A percentile compares a stretch with the other conserved stretches of the same genome.
phyloP scores from a whole-genome alignment of 2,113 vertebrate genomes.

The Corapipo altera region DNA sequence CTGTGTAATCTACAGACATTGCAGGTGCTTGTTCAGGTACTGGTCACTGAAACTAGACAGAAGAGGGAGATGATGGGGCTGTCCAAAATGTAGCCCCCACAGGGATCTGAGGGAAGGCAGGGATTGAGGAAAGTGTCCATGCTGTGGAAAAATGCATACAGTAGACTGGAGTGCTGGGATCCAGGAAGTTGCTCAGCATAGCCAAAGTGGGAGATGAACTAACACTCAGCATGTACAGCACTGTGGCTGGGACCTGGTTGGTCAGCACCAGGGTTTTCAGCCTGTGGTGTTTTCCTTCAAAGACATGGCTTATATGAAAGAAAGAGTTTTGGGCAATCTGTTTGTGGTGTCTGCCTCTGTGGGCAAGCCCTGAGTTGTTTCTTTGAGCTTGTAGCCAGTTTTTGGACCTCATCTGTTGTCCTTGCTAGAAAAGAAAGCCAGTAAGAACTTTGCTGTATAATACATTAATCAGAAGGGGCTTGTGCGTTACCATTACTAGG shows the following conservation, averaged over 20 bases:
- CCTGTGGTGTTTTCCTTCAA: neutral
- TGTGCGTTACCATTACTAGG: neutral
- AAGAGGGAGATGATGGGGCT: neutral
- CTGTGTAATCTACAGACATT: neutral
- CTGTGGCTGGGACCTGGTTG: neutral
- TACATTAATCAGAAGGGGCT: neutral
- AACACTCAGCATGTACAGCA: neutral
- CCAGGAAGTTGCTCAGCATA: neutral
- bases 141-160: neutral
- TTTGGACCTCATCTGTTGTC: neutral
- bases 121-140: neutral
- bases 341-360: accelerated
- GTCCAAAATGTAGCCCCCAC: neutral
- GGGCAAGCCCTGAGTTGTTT: neutral
- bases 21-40: neutral
- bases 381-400: neutral
- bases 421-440: neutral
- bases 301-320: neutral
- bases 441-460: neutral
- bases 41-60: neutral
- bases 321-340: neutral
- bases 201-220: neutral
- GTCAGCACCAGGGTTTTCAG: neutral
- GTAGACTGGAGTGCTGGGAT: neutral
- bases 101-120: neutral